These are phyloP conservation scores for Sturnira hondurensis DNA, from an alignment of 2,113 vertebrate species.

Conservation along the genomic window DNA sequence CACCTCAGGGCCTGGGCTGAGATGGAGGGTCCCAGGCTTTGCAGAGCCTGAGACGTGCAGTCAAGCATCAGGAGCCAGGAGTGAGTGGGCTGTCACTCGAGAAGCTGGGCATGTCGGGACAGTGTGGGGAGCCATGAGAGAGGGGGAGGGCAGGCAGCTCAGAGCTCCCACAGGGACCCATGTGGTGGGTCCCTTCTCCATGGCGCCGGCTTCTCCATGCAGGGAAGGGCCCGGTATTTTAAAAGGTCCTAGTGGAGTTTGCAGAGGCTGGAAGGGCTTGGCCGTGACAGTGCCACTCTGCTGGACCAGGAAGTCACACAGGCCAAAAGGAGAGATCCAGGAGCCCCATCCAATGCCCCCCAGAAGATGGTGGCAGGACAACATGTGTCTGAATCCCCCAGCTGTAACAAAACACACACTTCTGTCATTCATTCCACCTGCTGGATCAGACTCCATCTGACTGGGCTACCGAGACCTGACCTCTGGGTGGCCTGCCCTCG, in stretches of 20 bases:
- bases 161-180: not conserved
- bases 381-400: not conserved
- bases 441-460: not conserved
- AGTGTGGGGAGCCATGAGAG: not conserved
- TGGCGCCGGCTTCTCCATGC: not conserved
- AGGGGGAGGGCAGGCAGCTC: not conserved
- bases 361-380: not conserved
- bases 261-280: not conserved
- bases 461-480: not conserved
- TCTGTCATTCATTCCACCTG: not conserved
- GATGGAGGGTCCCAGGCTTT: not conserved
- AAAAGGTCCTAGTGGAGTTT: not conserved
- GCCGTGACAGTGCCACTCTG: not conserved
- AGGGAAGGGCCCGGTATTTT: not conserved
- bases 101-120: not conserved
- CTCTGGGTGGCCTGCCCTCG: not conserved
- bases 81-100: not conserved
- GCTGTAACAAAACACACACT: not conserved
- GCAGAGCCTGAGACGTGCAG: not conserved
- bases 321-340: not conserved
- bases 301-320: not conserved
- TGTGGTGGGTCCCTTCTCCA: not conserved
- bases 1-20: not conserved
- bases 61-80: not conserved
- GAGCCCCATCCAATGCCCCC: not conserved